A percentile compares a stretch with the other conserved stretches of the same genome.
phyloP scores from a whole-genome alignment of 2,888 invertebrate species.

The Tipula vernalis region DNA sequence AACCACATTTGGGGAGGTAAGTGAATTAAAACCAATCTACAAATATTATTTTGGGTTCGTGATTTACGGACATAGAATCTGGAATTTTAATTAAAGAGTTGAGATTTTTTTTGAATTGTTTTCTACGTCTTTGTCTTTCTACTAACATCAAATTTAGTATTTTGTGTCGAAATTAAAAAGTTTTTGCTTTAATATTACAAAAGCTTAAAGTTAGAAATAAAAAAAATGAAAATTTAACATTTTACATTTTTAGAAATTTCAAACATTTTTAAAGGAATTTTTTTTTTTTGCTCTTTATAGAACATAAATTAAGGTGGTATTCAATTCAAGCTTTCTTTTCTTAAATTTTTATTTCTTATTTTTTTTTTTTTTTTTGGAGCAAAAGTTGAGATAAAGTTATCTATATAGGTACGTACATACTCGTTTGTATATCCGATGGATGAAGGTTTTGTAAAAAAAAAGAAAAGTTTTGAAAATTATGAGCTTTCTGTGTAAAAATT shows the following conservation, averaged over 20 bases:
- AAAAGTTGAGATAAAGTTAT: neutral
- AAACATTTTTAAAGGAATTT: neutral
- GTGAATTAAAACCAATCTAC: constrained; percentile 9
- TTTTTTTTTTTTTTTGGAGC: neutral
- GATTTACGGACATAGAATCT: neutral
- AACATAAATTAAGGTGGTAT: neutral
- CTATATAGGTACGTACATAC: neutral
- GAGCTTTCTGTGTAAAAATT: neutral
- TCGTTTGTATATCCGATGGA: neutral
- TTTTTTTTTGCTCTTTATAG: neutral
- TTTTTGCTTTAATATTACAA: neutral
- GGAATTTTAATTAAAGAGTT: neutral
- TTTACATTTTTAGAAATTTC: neutral
- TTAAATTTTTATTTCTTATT: neutral
- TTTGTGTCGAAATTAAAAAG: neutral
- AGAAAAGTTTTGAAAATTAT: neutral
- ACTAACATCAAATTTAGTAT: neutral
- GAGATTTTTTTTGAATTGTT: neutral
- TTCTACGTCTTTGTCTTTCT: neutral
- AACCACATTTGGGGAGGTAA: constrained; percentile 36
- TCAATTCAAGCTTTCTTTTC: neutral
- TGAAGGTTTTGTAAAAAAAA: neutral
- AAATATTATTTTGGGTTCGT: neutral
- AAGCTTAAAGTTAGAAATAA: neutral
- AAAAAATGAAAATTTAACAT: neutral